These are phyloP conservation scores for Cataglyphis livida DNA, from an alignment of 2,888 invertebrate genomes.

Conservation along the genomic window DNA sequence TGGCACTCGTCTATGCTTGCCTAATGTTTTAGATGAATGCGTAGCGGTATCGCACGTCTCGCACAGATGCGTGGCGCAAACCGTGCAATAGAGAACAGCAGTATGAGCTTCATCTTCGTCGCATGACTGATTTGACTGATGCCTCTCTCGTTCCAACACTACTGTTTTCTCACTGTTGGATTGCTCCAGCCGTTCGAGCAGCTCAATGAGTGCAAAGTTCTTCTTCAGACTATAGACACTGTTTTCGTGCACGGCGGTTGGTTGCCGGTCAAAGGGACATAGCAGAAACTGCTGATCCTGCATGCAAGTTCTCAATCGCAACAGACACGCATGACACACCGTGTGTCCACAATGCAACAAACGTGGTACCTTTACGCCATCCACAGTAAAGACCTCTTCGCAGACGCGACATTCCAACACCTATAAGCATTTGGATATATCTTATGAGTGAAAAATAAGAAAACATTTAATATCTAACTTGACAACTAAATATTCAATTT, in stretches of 20 bases:
- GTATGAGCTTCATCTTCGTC: constrained; percentile 87
- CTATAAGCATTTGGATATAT: constrained; percentile 70
- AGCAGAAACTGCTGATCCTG: constrained; percentile 80
- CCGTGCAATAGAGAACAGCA: constrained; percentile 87
- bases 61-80: constrained; percentile 87
- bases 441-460: not conserved
- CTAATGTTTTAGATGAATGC: constrained; percentile 87
- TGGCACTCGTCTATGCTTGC: constrained; percentile 86
- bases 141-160: constrained; percentile 80
- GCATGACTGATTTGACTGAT: constrained; percentile 83
- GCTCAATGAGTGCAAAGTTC: constrained; percentile 87
- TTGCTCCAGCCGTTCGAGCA: constrained; percentile 86
- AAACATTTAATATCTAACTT: not conserved
- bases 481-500: not conserved
- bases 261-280: constrained; percentile 88
- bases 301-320: constrained; percentile 83
- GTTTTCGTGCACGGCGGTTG: constrained; percentile 85
- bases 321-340: constrained; percentile 87
- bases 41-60: constrained; percentile 86
- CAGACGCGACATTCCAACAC: constrained; percentile 87
- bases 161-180: constrained; percentile 80
- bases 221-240: constrained; percentile 87
- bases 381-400: constrained; percentile 87
- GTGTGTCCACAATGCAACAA: constrained; percentile 87
- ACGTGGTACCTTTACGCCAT: constrained; percentile 87